These are phyloP conservation scores for Oreochromis aureus DNA, from an alignment of 2,113 vertebrate species.

Conservation along the genomic window DNA sequence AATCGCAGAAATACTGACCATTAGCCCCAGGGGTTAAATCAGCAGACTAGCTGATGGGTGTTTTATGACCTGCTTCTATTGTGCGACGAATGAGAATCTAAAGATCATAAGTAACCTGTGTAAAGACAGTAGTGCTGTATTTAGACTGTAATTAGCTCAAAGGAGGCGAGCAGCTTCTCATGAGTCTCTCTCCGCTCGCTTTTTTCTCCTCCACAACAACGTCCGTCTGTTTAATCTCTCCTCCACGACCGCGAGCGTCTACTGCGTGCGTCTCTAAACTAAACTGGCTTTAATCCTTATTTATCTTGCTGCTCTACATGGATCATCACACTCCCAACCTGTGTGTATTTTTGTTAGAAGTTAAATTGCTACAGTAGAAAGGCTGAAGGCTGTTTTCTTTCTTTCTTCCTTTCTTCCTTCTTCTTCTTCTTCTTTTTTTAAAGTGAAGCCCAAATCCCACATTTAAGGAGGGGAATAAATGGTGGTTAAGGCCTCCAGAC, in stretches of 20 bases:
- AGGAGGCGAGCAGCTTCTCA: not conserved
- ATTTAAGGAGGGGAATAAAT: not conserved
- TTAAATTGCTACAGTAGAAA: slow-evolving; percentile 23
- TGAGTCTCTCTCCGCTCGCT: not conserved
- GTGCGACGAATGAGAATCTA: not conserved
- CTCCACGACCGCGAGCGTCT: not conserved
- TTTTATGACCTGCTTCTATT: not conserved
- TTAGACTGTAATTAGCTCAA: not conserved
- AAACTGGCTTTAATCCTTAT: not conserved
- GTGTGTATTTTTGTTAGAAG: slow-evolving; percentile 2
- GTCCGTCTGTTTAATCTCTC: not conserved
- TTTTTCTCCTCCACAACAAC: not conserved
- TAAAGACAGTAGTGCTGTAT: not conserved
- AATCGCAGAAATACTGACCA: not conserved
- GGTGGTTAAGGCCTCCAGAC: slow-evolving; percentile 3
- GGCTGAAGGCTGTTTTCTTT: slow-evolving; percentile 2
- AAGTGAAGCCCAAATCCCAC: slow-evolving; percentile 10
- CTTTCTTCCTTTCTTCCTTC: not conserved
- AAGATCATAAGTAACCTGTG: not conserved
- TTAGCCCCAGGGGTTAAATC: not conserved
- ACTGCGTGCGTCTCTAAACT: not conserved
- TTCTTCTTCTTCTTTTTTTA: not conserved
- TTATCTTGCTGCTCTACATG: not conserved
- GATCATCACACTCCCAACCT: not conserved
- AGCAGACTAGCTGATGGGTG: not conserved